Conservation (phyloP, 2,888 invertebrate species). For the Pelosia muscerda region DNA sequence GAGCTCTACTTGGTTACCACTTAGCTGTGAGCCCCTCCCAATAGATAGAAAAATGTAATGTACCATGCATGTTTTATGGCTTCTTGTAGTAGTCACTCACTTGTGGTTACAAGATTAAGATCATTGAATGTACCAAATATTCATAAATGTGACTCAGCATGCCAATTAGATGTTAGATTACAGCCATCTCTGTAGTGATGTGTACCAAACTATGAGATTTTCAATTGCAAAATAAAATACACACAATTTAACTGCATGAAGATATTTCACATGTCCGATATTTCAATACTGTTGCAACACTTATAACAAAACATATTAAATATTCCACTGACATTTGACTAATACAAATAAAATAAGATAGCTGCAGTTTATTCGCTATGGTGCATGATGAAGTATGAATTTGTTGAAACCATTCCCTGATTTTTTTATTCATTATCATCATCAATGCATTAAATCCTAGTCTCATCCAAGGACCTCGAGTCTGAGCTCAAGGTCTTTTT, state of each 20-base stretch:
- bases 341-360: too few relatives aligned
- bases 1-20: too few relatives aligned
- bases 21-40: neutral
- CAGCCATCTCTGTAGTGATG: slow-evolving; percentile 8
- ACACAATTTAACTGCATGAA: neutral
- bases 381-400: too few relatives aligned
- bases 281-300: too few relatives aligned
- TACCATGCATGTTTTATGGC: neutral
- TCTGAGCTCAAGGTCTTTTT: too few relatives aligned
- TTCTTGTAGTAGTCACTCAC: neutral
- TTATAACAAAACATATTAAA: too few relatives aligned
- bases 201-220: neutral
- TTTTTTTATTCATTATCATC: too few relatives aligned
- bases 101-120: neutral
- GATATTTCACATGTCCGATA: neutral
- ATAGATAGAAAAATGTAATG: neutral
- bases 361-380: too few relatives aligned
- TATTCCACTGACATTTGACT: too few relatives aligned
- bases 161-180: slow-evolving; percentile 19
- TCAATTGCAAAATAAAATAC: neutral
- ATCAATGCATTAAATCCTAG: too few relatives aligned
- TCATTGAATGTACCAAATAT: slow-evolving; percentile 16
- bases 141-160: slow-evolving; percentile 34
- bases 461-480: too few relatives aligned
- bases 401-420: too few relatives aligned